Percentiles rank a stretch among this genome's conserved stretches.
Conservation (phyloP, 2,888 invertebrate species). For the Notodonta dromedarius region DNA sequence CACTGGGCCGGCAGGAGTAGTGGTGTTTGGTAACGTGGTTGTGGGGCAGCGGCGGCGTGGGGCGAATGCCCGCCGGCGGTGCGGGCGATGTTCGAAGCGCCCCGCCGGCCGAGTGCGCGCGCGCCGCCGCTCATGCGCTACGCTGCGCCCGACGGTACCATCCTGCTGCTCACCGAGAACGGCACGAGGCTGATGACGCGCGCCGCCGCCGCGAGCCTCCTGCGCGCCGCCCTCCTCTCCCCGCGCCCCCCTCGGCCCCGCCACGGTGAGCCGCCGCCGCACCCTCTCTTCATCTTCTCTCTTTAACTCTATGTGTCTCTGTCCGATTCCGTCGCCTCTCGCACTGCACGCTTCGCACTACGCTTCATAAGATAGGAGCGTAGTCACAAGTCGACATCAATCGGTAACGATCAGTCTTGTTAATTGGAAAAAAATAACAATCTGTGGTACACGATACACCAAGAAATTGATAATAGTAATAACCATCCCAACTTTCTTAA, state of each 20-base stretch:
- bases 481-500: constrained; percentile 29
- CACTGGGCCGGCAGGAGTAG: constrained; percentile 37
- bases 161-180: constrained; percentile 86
- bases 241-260: constrained; percentile 81
- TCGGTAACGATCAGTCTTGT: too few relatives aligned
- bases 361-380: constrained; percentile 82
- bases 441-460: constrained; percentile 9
- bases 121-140: constrained; percentile 84
- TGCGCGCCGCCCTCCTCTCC: constrained; percentile 82
- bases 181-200: constrained; percentile 85
- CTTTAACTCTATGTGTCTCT: constrained; percentile 71
- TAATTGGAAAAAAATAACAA: background rate
- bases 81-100: constrained; percentile 82
- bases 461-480: constrained; percentile 25
- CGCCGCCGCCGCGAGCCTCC: constrained; percentile 80
- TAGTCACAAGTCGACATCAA: constrained; percentile 27
- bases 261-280: constrained; percentile 81
- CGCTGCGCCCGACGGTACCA: constrained; percentile 85
- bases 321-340: constrained; percentile 78
- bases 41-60: constrained; percentile 81
- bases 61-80: constrained; percentile 80
- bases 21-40: constrained; percentile 78
- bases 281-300: constrained; percentile 72
- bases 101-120: constrained; percentile 70
- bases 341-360: constrained; percentile 81